A percentile compares a stretch with the other conserved stretches of the same genome.
phyloP scores from a whole-genome alignment of 2,888 invertebrate genomes.

The Ichneumon xanthorius region DNA sequence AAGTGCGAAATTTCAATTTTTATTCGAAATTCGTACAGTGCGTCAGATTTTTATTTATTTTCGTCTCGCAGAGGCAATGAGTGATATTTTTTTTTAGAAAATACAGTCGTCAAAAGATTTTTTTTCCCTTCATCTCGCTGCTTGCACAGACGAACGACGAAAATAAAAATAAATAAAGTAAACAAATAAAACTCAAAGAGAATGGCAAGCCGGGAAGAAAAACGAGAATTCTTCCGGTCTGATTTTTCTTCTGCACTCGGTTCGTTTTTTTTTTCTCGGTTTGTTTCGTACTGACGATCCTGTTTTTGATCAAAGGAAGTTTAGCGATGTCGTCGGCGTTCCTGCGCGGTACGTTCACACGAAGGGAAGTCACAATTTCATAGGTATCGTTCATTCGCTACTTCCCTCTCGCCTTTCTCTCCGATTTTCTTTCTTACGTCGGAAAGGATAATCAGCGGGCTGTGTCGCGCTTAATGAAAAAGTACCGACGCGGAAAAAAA shows the following conservation, averaged over 20 bases:
- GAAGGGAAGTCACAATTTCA: constrained; percentile 19
- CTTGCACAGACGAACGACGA: not conserved
- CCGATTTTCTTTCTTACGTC: constrained; percentile 7
- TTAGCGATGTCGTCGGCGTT: constrained; percentile 15
- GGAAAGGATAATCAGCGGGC: not conserved
- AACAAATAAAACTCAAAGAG: not conserved
- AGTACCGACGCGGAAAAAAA: not conserved
- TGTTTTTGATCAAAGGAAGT: constrained; percentile 44
- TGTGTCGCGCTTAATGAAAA: constrained; percentile 8
- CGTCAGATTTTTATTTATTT: too few species aligned
- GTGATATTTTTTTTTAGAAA: not conserved
- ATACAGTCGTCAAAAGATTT: not conserved
- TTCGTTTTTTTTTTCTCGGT: not conserved
- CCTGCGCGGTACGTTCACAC: too few species aligned
- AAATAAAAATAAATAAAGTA: constrained; percentile 10
- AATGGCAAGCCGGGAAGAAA: not conserved
- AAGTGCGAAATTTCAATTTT: too few species aligned
- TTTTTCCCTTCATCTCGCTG: not conserved
- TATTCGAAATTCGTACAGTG: too few species aligned
- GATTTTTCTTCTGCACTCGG: not conserved
- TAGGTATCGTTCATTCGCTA: not conserved
- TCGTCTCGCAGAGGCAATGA: too few species aligned
- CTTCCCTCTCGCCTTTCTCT: not conserved
- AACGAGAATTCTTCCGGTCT: not conserved
- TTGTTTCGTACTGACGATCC: not conserved